Evolutionary conservation across 1,140 invertebrate genomes (phyloP).

Genomic region (Drosophila ambigua): DNA sequence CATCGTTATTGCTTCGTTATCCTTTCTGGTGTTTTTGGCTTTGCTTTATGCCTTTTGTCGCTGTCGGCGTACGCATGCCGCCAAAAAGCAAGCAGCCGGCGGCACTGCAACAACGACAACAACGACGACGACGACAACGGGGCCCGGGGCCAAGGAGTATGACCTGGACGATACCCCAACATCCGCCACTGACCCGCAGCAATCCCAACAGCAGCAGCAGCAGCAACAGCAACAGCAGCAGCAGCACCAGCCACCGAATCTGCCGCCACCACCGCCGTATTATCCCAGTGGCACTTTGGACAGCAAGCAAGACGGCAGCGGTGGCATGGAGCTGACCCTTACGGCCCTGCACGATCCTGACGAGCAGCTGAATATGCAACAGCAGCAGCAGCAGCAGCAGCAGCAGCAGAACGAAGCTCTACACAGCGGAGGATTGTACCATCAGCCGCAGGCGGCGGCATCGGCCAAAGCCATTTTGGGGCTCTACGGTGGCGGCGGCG

Average conservation of each 20-base stretch:
- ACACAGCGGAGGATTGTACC: conserved; percentile 55
- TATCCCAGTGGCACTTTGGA: conserved; percentile 77
- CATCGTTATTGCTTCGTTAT: conserved; percentile 70
- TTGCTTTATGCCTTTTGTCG: conserved; percentile 72
- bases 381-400: conserved; percentile 55
- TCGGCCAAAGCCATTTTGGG: conserved; percentile 44
- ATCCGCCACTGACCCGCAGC: conserved; percentile 28
- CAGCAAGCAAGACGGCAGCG: conserved; percentile 61
- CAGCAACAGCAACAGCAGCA: conserved; percentile 8
- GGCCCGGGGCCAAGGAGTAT: conserved; percentile 62
- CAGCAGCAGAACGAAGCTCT: conserved; percentile 39
- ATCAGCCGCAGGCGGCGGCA: conserved; percentile 31
- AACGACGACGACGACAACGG: conserved; percentile 15
- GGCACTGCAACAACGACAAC: conserved; percentile 10
- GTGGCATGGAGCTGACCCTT: conserved; percentile 73
- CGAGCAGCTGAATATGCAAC: conserved; percentile 78
- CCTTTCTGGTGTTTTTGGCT: conserved; percentile 64
- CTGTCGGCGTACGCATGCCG: conserved; percentile 65
- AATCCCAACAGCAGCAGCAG: conserved; percentile 2
- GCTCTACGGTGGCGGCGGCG: conserved; percentile 51
- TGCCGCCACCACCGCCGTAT: conserved; percentile 71
- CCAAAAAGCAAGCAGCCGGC: conserved; percentile 61
- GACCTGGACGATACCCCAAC: conserved; percentile 67
- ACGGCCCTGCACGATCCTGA: conserved; percentile 77
- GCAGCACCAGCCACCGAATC: conserved; percentile 22